Evolutionary conservation across 2,888 invertebrate species (phyloP).

Genomic region (Arctia plantaginis): DNA sequence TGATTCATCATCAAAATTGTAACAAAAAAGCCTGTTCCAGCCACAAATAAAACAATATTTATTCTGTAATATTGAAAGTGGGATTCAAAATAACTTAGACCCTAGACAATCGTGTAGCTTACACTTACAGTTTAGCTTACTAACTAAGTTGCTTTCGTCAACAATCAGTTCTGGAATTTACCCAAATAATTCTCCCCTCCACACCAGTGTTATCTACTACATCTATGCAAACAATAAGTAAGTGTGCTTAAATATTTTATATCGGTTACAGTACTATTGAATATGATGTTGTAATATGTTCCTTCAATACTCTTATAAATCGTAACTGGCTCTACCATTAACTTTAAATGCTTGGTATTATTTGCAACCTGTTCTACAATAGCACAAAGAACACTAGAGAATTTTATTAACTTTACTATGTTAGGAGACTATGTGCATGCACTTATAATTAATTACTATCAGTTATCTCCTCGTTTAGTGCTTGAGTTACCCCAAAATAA

Average conservation of each 20-base stretch:
- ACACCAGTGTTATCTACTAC: constrained; percentile 53
- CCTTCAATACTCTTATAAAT: constrained; percentile 36
- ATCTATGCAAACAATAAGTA: constrained; percentile 25
- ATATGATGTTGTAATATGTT: constrained; percentile 30
- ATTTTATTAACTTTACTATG: constrained; percentile 18
- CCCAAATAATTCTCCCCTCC: constrained; percentile 56
- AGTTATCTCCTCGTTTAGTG: constrained; percentile 42
- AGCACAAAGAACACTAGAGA: constrained; percentile 2
- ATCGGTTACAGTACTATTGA: constrained; percentile 10
- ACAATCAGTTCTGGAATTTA: constrained; percentile 79
- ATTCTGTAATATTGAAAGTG: constrained; percentile 50
- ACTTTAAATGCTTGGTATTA: constrained; percentile 48
- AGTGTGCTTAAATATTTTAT: constrained; percentile 14
- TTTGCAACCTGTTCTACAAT: constrained; percentile 23
- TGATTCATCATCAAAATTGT: constrained; percentile 22
- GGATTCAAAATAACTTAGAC: constrained; percentile 60
- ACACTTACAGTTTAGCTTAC: constrained; percentile 76
- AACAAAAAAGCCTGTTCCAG: constrained; percentile 58
- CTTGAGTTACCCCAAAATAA: constrained; percentile 44
- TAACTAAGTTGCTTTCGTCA: constrained; percentile 71
- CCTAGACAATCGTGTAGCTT: constrained; percentile 64
- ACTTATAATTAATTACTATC: constrained; percentile 44
- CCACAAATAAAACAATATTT: constrained; percentile 50
- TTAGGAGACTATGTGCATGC: constrained; percentile 49
- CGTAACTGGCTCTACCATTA: constrained; percentile 47